Evolutionary conservation across 2,113 vertebrate species (phyloP).

Genomic region (Poicephalus meyeri): DNA sequence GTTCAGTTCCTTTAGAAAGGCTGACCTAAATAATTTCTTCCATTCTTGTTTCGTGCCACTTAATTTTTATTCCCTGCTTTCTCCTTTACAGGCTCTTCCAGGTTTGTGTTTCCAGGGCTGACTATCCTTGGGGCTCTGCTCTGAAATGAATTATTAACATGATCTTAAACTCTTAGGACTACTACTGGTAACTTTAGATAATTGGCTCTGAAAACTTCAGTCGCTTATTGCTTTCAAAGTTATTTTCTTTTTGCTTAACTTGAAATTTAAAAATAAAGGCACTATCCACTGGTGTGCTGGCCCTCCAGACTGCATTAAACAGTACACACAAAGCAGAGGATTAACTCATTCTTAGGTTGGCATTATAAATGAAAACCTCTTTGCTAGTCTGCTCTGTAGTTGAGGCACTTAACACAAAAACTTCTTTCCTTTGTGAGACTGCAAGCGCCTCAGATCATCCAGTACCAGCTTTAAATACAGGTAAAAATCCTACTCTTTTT

Average conservation of each 20-base stretch:
- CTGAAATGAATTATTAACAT: background rate
- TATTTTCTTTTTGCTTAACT: background rate
- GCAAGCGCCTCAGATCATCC: background rate
- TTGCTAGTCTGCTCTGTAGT: background rate
- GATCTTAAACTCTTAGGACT: background rate
- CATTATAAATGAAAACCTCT: background rate
- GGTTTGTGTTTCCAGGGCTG: background rate
- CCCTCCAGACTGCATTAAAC: background rate
- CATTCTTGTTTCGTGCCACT: background rate
- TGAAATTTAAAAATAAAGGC: background rate
- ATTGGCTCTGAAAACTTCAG: background rate
- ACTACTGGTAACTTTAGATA: background rate
- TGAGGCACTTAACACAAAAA: background rate
- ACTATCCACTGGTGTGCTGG: background rate
- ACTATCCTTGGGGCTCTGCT: background rate
- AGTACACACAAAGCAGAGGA: background rate
- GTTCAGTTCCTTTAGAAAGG: background rate
- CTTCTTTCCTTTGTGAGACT: background rate
- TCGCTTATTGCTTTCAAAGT: background rate
- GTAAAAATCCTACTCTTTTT: background rate
- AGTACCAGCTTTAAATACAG: background rate
- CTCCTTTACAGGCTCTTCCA: background rate
- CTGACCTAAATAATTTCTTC: slow-evolving; percentile 33
- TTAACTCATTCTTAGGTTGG: background rate
- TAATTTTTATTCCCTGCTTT: background rate